These are phyloP conservation scores for Orestias chungarensis DNA, from an alignment of 2,797 vertebrate genomes.

Conservation along the genomic window DNA sequence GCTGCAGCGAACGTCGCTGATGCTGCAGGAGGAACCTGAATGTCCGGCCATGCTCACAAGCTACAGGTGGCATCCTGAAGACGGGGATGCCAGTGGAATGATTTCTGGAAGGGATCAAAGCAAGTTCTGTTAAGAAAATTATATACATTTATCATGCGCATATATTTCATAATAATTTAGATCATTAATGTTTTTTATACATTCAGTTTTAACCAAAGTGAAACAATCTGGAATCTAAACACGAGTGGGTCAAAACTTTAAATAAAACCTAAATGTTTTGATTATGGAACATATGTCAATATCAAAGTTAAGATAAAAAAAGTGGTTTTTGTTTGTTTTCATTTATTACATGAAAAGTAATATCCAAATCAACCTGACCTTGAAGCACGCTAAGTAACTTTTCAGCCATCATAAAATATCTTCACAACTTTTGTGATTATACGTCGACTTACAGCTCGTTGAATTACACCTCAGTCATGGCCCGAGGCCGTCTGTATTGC, in stretches of 20 bases:
- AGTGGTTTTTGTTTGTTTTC: too few species aligned
- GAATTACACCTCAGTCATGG: too few species aligned
- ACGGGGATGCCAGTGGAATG: neutral
- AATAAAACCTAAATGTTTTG: too few species aligned
- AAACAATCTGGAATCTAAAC: neutral
- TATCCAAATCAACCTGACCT: neutral
- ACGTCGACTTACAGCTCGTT: too few species aligned
- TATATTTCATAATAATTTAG: neutral
- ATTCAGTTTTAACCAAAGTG: neutral
- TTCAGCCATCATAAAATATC: too few species aligned
- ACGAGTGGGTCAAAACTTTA: neutral
- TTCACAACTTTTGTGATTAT: too few species aligned
- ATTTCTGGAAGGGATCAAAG: neutral
- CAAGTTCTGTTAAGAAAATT: neutral
- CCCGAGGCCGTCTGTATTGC: too few species aligned
- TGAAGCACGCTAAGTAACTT: too few species aligned
- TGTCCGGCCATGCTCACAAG: conserved; percentile 10
- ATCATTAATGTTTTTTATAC: neutral
- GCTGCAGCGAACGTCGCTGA: conserved; percentile 11
- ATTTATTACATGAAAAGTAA: neutral
- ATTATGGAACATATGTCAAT: too few species aligned
- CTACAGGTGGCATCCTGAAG: conserved; percentile 18
- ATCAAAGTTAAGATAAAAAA: too few species aligned
- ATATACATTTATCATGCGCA: neutral
- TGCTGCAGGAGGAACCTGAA: conserved; percentile 8